Base-by-base conservation (phyloP, 2,888 invertebrate species). In the Dendrolimus houi region DNA sequence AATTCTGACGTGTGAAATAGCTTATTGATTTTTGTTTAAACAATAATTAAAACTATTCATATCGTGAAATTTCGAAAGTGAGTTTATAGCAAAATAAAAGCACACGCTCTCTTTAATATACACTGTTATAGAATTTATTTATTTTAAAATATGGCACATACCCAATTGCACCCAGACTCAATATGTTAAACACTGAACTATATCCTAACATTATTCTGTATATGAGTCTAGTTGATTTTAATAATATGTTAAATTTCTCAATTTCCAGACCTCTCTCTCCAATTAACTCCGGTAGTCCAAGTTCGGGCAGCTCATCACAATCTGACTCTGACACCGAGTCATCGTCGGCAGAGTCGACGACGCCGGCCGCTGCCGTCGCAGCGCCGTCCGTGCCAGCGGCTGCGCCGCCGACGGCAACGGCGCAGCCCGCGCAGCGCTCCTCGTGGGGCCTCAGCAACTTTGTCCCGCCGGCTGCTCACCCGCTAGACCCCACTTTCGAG, bases 281-380 rank as follows among this genome's bases (percentile, higher is more conserved):
- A 61, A 75, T 92, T 85, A 76, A 87, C 57, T 80, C 92, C 68
- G 77, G 84, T 64, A 82, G 87, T 64, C 84, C 85, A 52, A 82
- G 92, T 74, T 74, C 93, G 66, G 87, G 90, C 70, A 90, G 93
- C 61, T 80, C 79, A 1, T 80, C 79, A 12, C 79, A 71, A 1
- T 79, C 79, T 9, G 79, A 79, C 61, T 78, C 79, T 0, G 79
- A 79, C 54, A 69, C 72, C 71, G 87, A 92, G 68, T 90, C 92
- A 7, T 93, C 94, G 1, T 93, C 93, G 0, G 93, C 93, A 52
- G 94, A 93, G 70, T 93, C 94, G 0, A 62, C 93, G 8, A 92
- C 93, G 62, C 92, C 94, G 0, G 92, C 92, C 12, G 90, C 93
- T 1, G 93, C 92, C 57, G 89, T 78, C 64, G 72, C 81, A 7